Evolutionary conservation across 2,888 invertebrate species (phyloP), one percentile per base, ranked within the genome.

Genomic region (Polylopha cassiicola): DNA sequence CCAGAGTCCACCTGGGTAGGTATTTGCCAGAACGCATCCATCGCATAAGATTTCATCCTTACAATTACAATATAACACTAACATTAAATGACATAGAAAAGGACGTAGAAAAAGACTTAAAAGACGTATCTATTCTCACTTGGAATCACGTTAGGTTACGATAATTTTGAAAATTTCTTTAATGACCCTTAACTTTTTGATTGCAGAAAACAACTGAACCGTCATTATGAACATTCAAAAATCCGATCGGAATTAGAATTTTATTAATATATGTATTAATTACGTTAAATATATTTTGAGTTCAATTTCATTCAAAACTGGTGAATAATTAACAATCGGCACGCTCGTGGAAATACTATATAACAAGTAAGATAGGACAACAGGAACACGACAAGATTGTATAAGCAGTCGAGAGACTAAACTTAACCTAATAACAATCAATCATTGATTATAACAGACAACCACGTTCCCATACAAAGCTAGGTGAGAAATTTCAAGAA

Each of bases 1-100:
- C n/a, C n/a, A n/a, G n/a, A n/a, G n/a, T n/a, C n/a, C n/a, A n/a
- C n/a, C n/a, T n/a, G n/a, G n/a, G n/a, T n/a, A n/a, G n/a, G n/a
- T n/a, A n/a, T n/a, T n/a, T n/a, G n/a, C n/a, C n/a, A n/a, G n/a
- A n/a, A n/a, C n/a, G n/a, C n/a, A n/a, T n/a, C n/a, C 10, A 22
- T 13, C 21, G 7, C 22, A 32, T 9, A 14, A 15, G 28, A 21
- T 4, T 4, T 18, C 28, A 46, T 29, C 41, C 41, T 33, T 37
- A 41, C 38, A 31, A 27, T 23, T 41, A 41, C 39, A 45, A 38
- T 44, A 58, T 68, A 82, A 82, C 77, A 69, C 72, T 82, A 81
- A 84, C 82, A 72, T 76, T 81, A 79, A 80, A 80, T 64, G 68
- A 71, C 76, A 74, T 81, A 81, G 82, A 82, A 84, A 85, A 82